Percentiles rank a stretch among this genome's conserved stretches.
Conservation (phyloP, 1,140 invertebrate species). For the Dendroctonus valens region DNA sequence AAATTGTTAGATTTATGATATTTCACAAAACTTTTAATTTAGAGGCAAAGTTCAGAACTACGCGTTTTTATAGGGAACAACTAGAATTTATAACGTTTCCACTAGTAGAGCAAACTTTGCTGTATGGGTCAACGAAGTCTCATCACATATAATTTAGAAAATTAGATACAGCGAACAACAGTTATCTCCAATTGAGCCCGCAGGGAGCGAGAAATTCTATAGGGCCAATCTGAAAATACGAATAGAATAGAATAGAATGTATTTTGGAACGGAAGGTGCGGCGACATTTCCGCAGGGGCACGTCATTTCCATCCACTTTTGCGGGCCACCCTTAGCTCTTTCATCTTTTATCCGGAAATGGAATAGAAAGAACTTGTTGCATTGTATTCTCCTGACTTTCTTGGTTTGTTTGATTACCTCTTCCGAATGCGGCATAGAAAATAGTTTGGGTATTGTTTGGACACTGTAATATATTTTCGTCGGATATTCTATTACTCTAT, state of each 20-base stretch:
- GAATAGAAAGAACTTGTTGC: constrained; percentile 16
- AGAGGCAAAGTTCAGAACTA: no score
- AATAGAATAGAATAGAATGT: constrained; percentile 17
- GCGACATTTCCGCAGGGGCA: constrained; percentile 19
- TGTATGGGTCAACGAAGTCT: neutral
- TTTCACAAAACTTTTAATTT: no score
- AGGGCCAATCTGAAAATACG: constrained; percentile 22
- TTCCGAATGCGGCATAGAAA: no score
- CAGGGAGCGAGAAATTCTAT: constrained; percentile 17
- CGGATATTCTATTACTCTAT: no score
- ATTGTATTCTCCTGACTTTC: constrained; percentile 7
- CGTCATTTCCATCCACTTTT: constrained; percentile 27
- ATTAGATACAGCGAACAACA: constrained; percentile 8
- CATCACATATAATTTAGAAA: constrained; percentile 5
- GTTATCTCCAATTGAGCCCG: constrained; percentile 4
- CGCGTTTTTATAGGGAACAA: no score
- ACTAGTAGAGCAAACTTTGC: no score
- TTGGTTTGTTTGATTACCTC: neutral
- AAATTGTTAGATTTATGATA: no score
- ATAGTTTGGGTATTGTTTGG: no score
- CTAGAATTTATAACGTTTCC: no score
- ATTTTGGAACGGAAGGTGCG: constrained; percentile 20
- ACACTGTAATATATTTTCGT: neutral
- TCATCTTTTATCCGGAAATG: constrained; percentile 11
- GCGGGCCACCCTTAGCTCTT: constrained; percentile 11